Percentiles rank a stretch among this genome's conserved stretches.
Conservation (phyloP, 2,113 vertebrate genomes). For the Onychorhynchus coronatus region DNA sequence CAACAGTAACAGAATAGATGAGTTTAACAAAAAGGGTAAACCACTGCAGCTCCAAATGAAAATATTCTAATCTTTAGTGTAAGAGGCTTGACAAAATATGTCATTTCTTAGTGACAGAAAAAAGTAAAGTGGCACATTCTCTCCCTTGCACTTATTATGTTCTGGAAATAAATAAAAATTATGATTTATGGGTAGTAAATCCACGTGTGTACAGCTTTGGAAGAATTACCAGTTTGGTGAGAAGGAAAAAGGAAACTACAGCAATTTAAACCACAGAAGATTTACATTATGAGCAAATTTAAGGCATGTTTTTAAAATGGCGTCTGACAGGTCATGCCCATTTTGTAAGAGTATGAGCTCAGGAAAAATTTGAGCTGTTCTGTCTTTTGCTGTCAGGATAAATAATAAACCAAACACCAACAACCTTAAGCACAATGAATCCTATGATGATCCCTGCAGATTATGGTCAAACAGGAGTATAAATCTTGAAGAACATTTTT, state of each 20-base stretch:
- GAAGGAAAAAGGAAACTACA: not conserved
- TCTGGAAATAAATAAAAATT: not conserved
- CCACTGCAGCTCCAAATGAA: not conserved
- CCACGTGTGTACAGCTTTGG: not conserved
- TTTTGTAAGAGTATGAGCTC: not conserved
- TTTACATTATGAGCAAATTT: not conserved
- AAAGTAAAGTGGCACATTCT: not conserved
- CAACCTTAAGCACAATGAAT: not conserved
- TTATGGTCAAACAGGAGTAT: not conserved
- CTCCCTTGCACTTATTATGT: not conserved
- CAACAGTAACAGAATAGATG: not conserved
- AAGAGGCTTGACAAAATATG: not conserved
- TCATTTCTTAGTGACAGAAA: not conserved
- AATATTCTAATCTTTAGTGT: not conserved
- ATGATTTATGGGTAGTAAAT: not conserved
- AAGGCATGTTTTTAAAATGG: not conserved
- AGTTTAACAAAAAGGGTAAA: not conserved
- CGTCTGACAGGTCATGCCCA: not conserved
- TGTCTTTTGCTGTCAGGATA: not conserved
- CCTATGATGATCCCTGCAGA: not conserved
- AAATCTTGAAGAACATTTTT: not conserved
- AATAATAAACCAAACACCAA: not conserved
- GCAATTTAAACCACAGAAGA: not conserved
- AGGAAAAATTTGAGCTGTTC: not conserved
- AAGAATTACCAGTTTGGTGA: not conserved